Evolutionary conservation across 2,888 invertebrate genomes (phyloP).

Genomic region (Mesoligia furuncula): DNA sequence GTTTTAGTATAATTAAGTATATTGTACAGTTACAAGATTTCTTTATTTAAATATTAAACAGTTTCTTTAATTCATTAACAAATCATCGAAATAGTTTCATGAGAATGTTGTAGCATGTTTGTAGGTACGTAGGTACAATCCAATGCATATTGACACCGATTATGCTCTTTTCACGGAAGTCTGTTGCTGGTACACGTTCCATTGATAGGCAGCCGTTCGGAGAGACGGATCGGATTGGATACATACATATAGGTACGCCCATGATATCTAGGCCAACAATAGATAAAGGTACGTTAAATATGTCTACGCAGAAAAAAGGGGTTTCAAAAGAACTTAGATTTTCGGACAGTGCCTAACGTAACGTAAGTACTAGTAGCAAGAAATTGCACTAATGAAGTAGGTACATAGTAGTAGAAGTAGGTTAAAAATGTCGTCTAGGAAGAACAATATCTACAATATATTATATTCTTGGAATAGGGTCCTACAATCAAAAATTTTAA

Average conservation of each 20-base stretch:
- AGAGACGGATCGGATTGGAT: conserved; percentile 18
- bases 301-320: conserved; percentile 18
- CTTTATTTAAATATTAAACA: conserved; percentile 3
- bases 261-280: background rate
- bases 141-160: conserved; percentile 36
- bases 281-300: background rate
- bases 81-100: conserved; percentile 7
- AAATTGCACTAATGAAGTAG: background rate
- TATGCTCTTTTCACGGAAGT: conserved; percentile 20
- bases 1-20: conserved; percentile 22
- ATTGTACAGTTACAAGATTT: conserved; percentile 1
- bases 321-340: background rate
- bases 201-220: conserved; percentile 19
- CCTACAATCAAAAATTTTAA: background rate
- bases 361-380: no score
- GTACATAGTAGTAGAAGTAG: background rate
- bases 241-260: background rate
- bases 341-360: no score
- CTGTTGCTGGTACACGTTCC: conserved; percentile 34
- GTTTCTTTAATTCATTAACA: background rate
- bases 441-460: background rate
- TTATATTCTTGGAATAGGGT: background rate
- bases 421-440: background rate
- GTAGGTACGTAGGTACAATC: conserved; percentile 1
- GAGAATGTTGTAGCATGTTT: background rate